phyloP scores from a whole-genome alignment of 2,797 vertebrate species.

The Buceros bicornis region DNA sequence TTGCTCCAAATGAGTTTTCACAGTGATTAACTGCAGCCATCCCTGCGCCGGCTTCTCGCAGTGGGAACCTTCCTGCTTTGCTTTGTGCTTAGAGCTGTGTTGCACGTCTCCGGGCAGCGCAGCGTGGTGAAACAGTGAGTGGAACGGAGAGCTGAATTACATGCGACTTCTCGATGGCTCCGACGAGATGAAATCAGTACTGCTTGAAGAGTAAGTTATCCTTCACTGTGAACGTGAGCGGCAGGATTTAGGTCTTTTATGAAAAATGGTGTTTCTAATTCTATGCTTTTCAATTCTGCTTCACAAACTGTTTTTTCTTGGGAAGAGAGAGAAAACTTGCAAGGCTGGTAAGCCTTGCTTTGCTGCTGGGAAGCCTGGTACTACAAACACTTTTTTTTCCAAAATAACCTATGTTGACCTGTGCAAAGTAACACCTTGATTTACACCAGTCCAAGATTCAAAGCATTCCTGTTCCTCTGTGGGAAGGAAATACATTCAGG shows the following conservation, averaged over 20 bases:
- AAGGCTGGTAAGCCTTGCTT: not conserved
- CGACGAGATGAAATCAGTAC: not conserved
- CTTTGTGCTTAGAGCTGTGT: not conserved
- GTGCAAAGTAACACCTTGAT: not conserved
- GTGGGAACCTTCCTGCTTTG: not conserved
- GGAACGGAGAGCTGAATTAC: not conserved
- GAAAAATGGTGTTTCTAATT: not conserved
- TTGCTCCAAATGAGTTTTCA: not conserved
- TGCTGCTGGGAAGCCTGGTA: not conserved
- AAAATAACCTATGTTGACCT: not conserved
- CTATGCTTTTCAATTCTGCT: not conserved
- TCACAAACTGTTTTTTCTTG: not conserved
- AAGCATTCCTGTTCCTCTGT: not conserved
- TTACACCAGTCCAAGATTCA: not conserved
- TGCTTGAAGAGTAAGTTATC: not conserved
- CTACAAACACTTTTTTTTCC: not conserved
- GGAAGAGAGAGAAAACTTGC: not conserved
- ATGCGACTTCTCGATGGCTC: not conserved
- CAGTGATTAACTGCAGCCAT: not conserved
- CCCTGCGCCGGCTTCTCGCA: not conserved
- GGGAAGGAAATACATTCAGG: not conserved
- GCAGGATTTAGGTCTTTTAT: constrained; percentile 2
- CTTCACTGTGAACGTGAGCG: not conserved
- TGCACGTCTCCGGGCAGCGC: fast-evolving
- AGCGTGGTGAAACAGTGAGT: not conserved